phyloP scores from a whole-genome alignment of 2,888 invertebrate species.

The Acleris sparsana region DNA sequence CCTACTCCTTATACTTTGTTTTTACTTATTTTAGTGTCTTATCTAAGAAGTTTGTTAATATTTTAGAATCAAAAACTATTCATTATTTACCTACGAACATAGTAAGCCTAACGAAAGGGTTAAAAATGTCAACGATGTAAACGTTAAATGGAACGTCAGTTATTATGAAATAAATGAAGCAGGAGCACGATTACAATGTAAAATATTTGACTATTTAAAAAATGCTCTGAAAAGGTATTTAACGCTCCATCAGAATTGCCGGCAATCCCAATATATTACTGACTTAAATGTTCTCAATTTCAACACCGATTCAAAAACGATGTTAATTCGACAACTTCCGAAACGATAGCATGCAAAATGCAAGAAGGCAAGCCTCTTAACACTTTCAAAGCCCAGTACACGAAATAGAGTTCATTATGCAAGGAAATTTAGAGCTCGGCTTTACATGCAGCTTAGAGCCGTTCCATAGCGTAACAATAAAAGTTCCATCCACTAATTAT shows the following conservation, averaged over 20 bases:
- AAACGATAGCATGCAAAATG: constrained; percentile 10
- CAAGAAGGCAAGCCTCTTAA: constrained; percentile 7
- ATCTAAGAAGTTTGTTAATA: too few species aligned
- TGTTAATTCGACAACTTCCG: not conserved
- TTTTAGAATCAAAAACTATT: too few species aligned
- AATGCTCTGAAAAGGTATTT: not conserved
- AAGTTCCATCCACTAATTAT: constrained; percentile 27
- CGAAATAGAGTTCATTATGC: too few species aligned
- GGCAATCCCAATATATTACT: too few species aligned
- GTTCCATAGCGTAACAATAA: constrained; percentile 4
- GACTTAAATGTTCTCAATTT: not conserved
- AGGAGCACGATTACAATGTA: not conserved
- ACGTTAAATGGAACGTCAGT: too few species aligned
- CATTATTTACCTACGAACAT: too few species aligned
- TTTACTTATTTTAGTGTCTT: too few species aligned
- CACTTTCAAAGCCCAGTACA: not conserved
- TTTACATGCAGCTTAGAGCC: too few species aligned
- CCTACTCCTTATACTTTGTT: too few species aligned
- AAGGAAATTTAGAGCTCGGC: too few species aligned
- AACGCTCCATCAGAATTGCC: not conserved
- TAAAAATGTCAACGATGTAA: too few species aligned
- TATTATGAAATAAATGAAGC: not conserved
- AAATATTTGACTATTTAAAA: not conserved
- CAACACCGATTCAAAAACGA: not conserved
- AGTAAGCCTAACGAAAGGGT: too few species aligned